phyloP scores from a whole-genome alignment of 2,888 invertebrate genomes.

The Lagria hirta region DNA sequence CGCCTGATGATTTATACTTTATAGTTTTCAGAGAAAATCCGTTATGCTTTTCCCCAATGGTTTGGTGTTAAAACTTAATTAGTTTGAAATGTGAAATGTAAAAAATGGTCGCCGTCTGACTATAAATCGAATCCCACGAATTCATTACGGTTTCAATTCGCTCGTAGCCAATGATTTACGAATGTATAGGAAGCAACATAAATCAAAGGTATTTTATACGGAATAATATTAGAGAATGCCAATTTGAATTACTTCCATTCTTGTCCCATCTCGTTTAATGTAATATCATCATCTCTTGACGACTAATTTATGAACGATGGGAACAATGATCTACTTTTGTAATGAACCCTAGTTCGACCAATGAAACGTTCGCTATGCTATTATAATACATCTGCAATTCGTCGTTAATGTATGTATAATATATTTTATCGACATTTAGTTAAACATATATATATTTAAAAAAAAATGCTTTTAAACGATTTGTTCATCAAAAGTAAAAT shows the following conservation, averaged over 20 bases:
- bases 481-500: too few species aligned
- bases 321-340: constrained; percentile 22
- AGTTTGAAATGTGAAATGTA: constrained; percentile 14
- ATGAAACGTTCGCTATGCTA: too few species aligned
- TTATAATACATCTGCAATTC: too few species aligned
- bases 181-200: constrained; percentile 17
- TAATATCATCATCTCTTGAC: constrained; percentile 19
- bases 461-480: too few species aligned
- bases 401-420: too few species aligned
- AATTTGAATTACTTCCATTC: constrained; percentile 17
- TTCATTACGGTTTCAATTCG: constrained; percentile 26
- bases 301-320: constrained; percentile 18
- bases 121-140: constrained; percentile 28
- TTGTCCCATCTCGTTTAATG: constrained; percentile 13
- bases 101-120: constrained; percentile 16
- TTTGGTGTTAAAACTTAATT: constrained; percentile 15
- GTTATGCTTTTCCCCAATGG: too few species aligned
- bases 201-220: constrained; percentile 23
- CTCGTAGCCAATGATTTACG: constrained; percentile 24
- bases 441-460: too few species aligned
- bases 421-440: too few species aligned
- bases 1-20: too few species aligned
- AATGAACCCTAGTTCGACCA: too few species aligned
- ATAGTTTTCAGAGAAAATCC: too few species aligned
- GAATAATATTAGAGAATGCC: constrained; percentile 22